Percentiles rank a stretch among this genome's conserved stretches.
Evolutionary conservation across 2,888 invertebrate species (phyloP).

Genomic region (Drosophila histrio): DNA sequence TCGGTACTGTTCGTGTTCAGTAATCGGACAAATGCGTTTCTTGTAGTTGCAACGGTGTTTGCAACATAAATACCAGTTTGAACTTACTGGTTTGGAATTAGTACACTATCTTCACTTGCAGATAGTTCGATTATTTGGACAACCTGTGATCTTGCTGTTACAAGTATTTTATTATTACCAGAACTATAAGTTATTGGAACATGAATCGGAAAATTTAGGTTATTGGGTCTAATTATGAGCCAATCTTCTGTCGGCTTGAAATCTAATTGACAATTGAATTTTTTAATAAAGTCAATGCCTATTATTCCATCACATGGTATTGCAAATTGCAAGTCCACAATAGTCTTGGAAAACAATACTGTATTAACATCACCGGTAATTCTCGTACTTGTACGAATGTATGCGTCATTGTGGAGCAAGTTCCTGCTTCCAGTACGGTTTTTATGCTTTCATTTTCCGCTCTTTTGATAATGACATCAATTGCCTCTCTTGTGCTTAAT

Average conservation of each 20-base stretch:
- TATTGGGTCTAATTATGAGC: background rate
- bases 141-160: background rate
- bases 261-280: constrained; percentile 1
- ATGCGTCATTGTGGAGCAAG: too few relatives aligned
- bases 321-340: background rate
- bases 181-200: background rate
- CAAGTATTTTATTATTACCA: background rate
- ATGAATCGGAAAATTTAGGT: background rate
- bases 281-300: background rate
- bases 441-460: too few relatives aligned
- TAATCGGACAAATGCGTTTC: too few relatives aligned
- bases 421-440: too few relatives aligned
- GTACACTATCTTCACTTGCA: background rate
- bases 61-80: background rate
- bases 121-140: background rate
- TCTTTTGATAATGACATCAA: too few relatives aligned
- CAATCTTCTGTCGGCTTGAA: background rate
- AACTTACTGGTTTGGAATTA: background rate
- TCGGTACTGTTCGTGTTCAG: too few relatives aligned
- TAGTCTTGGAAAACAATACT: too few relatives aligned
- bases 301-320: background rate
- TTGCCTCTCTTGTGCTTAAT: too few relatives aligned
- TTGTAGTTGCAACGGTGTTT: too few relatives aligned
- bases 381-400: too few relatives aligned
- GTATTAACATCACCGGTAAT: too few relatives aligned